Evolutionary conservation across 1,140 invertebrate species (phyloP).

Genomic region (Polyergus mexicanus): DNA sequence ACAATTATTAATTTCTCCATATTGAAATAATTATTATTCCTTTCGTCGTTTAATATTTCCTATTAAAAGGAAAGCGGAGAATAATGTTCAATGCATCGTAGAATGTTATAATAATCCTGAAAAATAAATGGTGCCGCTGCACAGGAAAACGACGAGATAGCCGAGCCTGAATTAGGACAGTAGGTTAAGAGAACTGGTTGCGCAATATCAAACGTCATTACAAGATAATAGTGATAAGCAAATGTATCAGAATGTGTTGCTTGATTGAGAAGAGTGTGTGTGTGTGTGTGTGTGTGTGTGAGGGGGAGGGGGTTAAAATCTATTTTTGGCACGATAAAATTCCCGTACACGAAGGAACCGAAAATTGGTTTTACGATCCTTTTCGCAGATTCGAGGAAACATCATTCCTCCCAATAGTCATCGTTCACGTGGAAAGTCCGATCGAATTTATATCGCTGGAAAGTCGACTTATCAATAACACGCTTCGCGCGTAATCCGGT

Average conservation of each 20-base stretch:
- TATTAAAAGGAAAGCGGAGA: constrained; percentile 20
- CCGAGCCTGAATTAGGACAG: constrained; percentile 22
- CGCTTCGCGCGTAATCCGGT: constrained; percentile 11
- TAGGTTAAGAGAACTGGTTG: constrained; percentile 30
- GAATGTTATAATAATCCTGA: constrained; percentile 19
- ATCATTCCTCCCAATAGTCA: neutral
- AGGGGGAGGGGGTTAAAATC: too few relatives aligned
- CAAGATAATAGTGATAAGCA: constrained; percentile 11
- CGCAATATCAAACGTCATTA: constrained; percentile 36
- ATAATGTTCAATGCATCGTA: constrained; percentile 8
- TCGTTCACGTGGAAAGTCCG: constrained; percentile 21
- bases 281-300: too few relatives aligned
- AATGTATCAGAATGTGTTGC: neutral
- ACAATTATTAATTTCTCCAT: too few relatives aligned
- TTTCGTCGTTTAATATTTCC: neutral
- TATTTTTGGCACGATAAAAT: constrained; percentile 6
- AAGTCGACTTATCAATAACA: constrained; percentile 32
- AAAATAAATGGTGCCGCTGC: neutral
- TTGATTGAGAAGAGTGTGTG: constrained; percentile 35
- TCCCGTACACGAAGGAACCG: neutral
- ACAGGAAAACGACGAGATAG: constrained; percentile 37
- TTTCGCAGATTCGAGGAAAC: constrained; percentile 3
- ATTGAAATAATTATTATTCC: constrained; percentile 6
- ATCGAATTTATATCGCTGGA: constrained; percentile 16
- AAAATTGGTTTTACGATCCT: constrained; percentile 23